Evolutionary conservation across 2,888 invertebrate species (phyloP), one percentile per base, ranked within the genome.

Genomic region (Andrena bucephala): DNA sequence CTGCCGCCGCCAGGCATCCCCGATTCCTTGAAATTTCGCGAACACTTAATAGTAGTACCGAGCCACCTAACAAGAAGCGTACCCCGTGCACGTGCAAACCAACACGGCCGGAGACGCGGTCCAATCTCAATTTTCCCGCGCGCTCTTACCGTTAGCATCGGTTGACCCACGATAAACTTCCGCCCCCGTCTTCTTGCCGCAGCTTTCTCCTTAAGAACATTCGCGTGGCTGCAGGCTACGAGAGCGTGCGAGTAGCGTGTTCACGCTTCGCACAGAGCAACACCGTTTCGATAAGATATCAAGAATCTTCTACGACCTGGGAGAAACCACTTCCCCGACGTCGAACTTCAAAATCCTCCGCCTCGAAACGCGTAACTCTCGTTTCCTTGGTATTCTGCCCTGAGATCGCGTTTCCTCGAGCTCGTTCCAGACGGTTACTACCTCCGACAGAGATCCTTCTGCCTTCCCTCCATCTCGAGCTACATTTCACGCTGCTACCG

Each of bases 1-100:
- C 69, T 33, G 59, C 72, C 60, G 50, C 42, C 36, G 24, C 77
- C 74, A 29, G 59, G 80, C 74, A 72, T 76, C 71, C 74, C 24
- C 81, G 87, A 84, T 81, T 85, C 81, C 77, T 73, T 70, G 87
- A 76, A 87, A 85, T 85, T 87, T 63, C 77, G 54, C 59, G 76
- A 76, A 83, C 82, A 82, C 60, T 76, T 29, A 20, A 24, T 36
- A 20, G 29, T 36, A 72, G 74, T 66, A 69, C 24, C 59, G 60
- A 54, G 74, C 66, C 10, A 42, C 33, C 69, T 63, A 76, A 72
- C 83, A 69, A 83, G 82, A 81, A 81, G 20, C 73, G 24, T 27
- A 42, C 16, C 4, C 31, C 27, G 71, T 20, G 27, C 36, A 48
- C 66, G 62, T 67, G 59, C 29, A 68, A 62, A 24, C 57, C 3